Base-by-base conservation (phyloP, 2,113 vertebrate species). In the Pluvianellus socialis region DNA sequence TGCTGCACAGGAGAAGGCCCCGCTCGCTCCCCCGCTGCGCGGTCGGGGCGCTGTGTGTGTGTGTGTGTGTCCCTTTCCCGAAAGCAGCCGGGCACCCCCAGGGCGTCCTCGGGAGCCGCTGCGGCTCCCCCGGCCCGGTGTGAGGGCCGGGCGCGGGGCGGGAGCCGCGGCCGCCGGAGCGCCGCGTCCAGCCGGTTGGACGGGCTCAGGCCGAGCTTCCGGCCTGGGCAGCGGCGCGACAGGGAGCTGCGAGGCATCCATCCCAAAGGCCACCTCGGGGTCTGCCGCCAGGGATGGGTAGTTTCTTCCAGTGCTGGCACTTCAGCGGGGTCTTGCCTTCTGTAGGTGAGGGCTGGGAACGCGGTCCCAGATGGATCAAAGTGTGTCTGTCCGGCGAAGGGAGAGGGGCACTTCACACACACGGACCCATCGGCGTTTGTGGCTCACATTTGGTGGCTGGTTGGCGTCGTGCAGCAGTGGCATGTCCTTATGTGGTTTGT, bases 101-200 rank as follows among this genome's bases (percentile, higher is more conserved):
- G 5, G 68, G 5, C 2, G 0, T 1, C 12, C 33, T 9, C 7
- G 9, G 47, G 22, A 5, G 83, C 45, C 7, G 79, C 61, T 14
- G 53, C 32, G 17, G 15, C 47, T n/a, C 7, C 68, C 20, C 33
- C 33, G 3, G 42, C 40, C 22, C 45, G 16, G 12, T 12, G 33
- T 14, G 20, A 47, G 33, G 62, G 44, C 33, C 14, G 33, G 42
- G 52, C 14, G 52, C 70, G 1, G 9, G 22, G 35, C 18, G 19
- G 59, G 8, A 33, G 35, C 42, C 12, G 12, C 4, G 44, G 59
- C 44, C 6, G 12, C n/a, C 4, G 4, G 19, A 6, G n/a, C 53
- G 28, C 18, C n/a, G 20, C 32, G 3, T 27, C 4, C 27, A 5
- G 6, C 16, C 8, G 2, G 61, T 44, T 2, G 61, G 38, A 0